These are phyloP conservation scores for Melieria omissa DNA, from an alignment of 2,888 invertebrate species.

Conservation along the genomic window DNA sequence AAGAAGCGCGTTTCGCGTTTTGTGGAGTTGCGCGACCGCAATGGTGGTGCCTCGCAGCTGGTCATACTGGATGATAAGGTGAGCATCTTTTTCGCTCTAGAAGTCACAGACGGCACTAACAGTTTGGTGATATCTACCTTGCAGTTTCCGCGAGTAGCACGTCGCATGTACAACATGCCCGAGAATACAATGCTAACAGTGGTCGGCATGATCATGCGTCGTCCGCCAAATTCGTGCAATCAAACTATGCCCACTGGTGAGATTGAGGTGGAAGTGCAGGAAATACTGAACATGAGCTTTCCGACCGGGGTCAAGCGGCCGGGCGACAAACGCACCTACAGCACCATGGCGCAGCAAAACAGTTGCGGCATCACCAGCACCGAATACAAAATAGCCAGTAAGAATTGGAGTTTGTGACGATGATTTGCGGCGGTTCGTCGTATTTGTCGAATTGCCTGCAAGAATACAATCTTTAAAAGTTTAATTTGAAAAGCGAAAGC, in stretches of 20 bases:
- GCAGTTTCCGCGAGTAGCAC: conserved; percentile 63
- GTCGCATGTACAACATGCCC: conserved; percentile 66
- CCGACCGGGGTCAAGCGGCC: conserved; percentile 53
- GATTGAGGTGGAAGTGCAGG: conserved; percentile 66
- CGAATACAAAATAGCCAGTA: conserved; percentile 67
- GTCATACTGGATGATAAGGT: conserved; percentile 65
- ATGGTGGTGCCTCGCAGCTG: conserved; percentile 74
- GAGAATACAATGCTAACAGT: conserved; percentile 64
- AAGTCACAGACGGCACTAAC: not conserved
- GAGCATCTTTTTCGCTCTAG: not conserved
- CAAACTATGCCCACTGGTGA: conserved; percentile 67
- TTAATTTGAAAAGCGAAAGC: no score
- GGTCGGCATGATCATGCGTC: conserved; percentile 61
- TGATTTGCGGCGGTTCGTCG: not conserved
- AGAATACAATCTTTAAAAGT: no score
- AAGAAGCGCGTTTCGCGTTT: conserved; percentile 71
- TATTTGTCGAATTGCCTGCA: no score
- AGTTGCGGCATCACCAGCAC: conserved; percentile 65
- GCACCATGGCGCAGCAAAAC: conserved; percentile 60
- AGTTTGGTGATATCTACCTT: not conserved
- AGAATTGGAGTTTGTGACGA: conserved; percentile 39
- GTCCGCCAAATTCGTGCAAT: conserved; percentile 64
- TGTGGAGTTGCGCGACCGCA: conserved; percentile 72
- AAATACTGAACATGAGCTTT: conserved; percentile 60
- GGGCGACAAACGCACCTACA: conserved; percentile 63